Conservation (phyloP, 2,113 vertebrate genomes). For the Xenus cinereus region DNA sequence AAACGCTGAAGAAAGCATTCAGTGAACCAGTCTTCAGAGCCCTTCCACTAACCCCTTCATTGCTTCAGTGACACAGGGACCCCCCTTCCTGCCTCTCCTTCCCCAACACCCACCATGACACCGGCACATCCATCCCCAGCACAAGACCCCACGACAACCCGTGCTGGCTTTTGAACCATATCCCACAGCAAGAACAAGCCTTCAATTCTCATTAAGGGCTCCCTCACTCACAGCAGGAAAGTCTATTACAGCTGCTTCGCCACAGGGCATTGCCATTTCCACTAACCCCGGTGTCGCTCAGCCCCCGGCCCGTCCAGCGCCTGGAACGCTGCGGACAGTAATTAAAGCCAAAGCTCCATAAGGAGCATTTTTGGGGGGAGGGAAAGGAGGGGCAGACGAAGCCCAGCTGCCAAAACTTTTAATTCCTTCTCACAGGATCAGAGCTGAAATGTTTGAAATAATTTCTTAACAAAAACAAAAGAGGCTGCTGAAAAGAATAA, state of each 20-base stretch:
- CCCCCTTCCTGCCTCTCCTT: background rate
- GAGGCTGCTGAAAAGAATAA: constrained; percentile 58
- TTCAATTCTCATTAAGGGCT: background rate
- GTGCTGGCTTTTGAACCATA: background rate
- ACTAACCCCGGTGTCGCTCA: background rate
- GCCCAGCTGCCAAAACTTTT: constrained; percentile 55
- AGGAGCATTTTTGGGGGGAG: rapidly evolving
- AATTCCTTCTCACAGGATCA: constrained; percentile 55
- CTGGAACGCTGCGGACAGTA: background rate
- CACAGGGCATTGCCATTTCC: constrained; percentile 3
- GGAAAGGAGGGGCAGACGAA: background rate
- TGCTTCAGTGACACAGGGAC: background rate
- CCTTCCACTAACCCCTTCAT: background rate
- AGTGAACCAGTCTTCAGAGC: background rate
- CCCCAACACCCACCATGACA: rapidly evolving
- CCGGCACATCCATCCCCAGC: rapidly evolving
- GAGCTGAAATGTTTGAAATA: constrained; percentile 42
- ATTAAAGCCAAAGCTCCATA: background rate
- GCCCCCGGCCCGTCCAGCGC: background rate
- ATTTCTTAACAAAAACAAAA: constrained; percentile 54
- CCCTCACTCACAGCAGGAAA: background rate
- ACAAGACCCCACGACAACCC: background rate
- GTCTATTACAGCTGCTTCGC: background rate
- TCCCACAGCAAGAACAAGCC: background rate
- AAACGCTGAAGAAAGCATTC: rapidly evolving